Conservation (phyloP, 2,888 invertebrate genomes). For the Empis livida region DNA sequence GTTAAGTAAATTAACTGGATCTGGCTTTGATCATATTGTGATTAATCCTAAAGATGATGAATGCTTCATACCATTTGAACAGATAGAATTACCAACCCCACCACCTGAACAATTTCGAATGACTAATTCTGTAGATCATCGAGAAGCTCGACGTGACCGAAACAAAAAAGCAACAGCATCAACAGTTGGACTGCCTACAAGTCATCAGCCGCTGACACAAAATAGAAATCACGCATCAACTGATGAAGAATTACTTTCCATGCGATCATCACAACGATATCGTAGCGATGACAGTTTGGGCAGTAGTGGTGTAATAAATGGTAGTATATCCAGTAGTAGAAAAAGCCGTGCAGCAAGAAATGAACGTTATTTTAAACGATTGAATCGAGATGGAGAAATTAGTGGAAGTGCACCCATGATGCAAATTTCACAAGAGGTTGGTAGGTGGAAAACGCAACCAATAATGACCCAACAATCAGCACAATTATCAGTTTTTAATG, state of each 20-base stretch:
- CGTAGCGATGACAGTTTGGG: slow-evolving; percentile 57
- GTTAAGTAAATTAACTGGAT: slow-evolving; percentile 39
- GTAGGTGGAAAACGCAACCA: slow-evolving; percentile 37
- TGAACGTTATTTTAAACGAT: slow-evolving; percentile 63
- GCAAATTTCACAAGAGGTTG: slow-evolving; percentile 34
- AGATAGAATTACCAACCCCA: slow-evolving; percentile 17
- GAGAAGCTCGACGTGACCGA: slow-evolving; percentile 12
- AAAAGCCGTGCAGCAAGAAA: slow-evolving; percentile 62
- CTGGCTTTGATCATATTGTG: slow-evolving; percentile 53
- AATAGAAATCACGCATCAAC: slow-evolving; percentile 19
- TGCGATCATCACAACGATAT: slow-evolving; percentile 52
- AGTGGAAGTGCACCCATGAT: slow-evolving; percentile 25
- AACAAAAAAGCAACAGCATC: slow-evolving; percentile 8
- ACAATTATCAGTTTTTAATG: slow-evolving; percentile 34
- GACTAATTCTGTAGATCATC: slow-evolving; percentile 11
- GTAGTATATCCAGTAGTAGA: slow-evolving; percentile 35
- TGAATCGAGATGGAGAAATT: slow-evolving; percentile 55
- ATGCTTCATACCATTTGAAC: slow-evolving; percentile 31
- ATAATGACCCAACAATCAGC: slow-evolving; percentile 7
- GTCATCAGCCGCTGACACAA: not conserved
- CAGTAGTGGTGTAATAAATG: slow-evolving; percentile 35
- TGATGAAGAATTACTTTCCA: slow-evolving; percentile 41
- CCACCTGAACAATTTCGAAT: slow-evolving; percentile 22
- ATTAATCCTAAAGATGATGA: slow-evolving; percentile 35
- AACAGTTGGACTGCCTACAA: slow-evolving; percentile 6